These are phyloP conservation scores for Lethrus apterus DNA, from an alignment of 1,140 invertebrate species.

Conservation along the genomic window DNA sequence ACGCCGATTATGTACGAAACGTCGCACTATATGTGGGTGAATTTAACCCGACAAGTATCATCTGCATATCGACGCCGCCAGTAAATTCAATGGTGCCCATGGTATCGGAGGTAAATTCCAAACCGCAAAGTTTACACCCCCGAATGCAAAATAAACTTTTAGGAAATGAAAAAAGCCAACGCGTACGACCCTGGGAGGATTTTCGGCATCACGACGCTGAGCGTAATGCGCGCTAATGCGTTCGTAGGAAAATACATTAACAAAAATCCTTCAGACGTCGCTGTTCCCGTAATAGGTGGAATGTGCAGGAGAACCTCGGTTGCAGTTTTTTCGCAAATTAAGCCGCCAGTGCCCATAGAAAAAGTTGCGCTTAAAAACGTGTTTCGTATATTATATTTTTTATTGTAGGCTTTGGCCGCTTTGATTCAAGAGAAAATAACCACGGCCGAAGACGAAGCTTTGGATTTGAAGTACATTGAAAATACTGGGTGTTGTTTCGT, in stretches of 20 bases:
- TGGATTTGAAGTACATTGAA: slow-evolving; percentile 23
- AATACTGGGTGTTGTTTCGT: slow-evolving; percentile 23
- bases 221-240: slow-evolving; percentile 30
- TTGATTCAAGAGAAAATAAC: slow-evolving; percentile 26
- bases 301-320: slow-evolving; percentile 24
- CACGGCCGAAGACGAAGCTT: slow-evolving; percentile 27
- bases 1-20: slow-evolving; percentile 31
- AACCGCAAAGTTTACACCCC: not conserved
- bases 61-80: slow-evolving; percentile 34
- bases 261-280: slow-evolving; percentile 21
- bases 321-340: slow-evolving; percentile 28
- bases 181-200: slow-evolving; percentile 33
- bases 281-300: slow-evolving; percentile 31
- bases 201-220: slow-evolving; percentile 31
- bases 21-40: slow-evolving; percentile 29
- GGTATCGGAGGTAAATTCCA: slow-evolving; percentile 29
- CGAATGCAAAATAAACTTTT: slow-evolving; percentile 2
- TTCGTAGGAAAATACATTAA: slow-evolving; percentile 21
- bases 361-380: no score
- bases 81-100: slow-evolving; percentile 34
- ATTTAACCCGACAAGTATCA: slow-evolving; percentile 33
- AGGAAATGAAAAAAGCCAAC: slow-evolving; percentile 35
- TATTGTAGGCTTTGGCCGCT: not conserved
- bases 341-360: not conserved
- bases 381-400: not conserved